Conservation (phyloP, 2,888 invertebrate species). For the Rapana venosa region DNA sequence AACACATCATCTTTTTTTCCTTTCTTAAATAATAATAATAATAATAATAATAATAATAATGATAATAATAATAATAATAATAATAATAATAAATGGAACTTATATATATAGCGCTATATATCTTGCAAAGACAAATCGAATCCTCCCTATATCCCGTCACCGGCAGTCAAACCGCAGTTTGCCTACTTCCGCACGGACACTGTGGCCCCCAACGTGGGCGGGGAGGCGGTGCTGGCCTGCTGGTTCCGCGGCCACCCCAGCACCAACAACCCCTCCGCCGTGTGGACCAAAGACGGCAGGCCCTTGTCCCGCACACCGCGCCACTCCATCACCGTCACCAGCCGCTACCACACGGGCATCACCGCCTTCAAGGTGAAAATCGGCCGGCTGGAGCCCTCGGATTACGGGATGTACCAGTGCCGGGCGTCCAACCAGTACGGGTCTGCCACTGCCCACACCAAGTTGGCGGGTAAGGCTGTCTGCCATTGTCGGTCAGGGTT, state of each 20-base stretch:
- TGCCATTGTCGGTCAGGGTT: background rate
- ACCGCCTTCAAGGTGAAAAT: conserved; percentile 46
- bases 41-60: too few relatives aligned
- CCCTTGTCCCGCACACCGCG: background rate
- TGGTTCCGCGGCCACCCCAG: conserved; percentile 42
- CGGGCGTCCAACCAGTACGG: conserved; percentile 45
- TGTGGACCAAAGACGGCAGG: conserved; percentile 41
- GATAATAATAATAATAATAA: too few relatives aligned
- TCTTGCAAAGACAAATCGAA: too few relatives aligned
- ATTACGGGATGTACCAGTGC: conserved; percentile 45
- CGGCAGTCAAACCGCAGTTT: conserved; percentile 39
- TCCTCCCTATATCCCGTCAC: too few relatives aligned
- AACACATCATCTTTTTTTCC: too few relatives aligned
- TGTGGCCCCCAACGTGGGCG: conserved; percentile 15
- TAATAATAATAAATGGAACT: too few relatives aligned
- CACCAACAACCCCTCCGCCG: background rate
- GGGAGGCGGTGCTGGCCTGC: conserved; percentile 42
- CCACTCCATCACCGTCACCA: background rate
- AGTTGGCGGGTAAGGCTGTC: background rate
- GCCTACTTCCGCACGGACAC: conserved; percentile 25
- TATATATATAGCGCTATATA: too few relatives aligned
- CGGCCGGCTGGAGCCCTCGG: conserved; percentile 14
- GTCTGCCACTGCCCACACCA: background rate
- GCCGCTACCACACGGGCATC: conserved; percentile 41
- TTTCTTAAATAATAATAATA: too few relatives aligned